Evolutionary conservation across 2,113 vertebrate genomes (phyloP).

Genomic region (Sorex araneus): DNA sequence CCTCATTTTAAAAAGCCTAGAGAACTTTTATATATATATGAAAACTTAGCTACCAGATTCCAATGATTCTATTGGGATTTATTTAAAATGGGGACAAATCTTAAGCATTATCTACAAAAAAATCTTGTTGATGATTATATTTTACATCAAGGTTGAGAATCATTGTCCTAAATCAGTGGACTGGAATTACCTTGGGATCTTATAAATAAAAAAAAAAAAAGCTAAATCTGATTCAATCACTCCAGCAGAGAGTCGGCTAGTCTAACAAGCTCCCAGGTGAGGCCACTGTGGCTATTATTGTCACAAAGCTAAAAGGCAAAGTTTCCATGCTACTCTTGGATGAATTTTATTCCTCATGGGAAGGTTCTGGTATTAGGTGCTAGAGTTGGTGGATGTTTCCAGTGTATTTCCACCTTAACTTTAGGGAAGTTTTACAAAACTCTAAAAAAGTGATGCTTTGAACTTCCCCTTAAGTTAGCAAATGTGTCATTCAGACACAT

Average conservation of each 20-base stretch:
- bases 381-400: neutral
- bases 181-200: neutral
- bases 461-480: neutral
- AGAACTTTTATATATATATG: neutral
- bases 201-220: neutral
- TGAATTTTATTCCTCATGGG: neutral
- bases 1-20: neutral
- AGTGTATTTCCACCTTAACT: neutral
- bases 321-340: neutral
- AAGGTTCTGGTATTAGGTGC: neutral
- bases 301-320: neutral
- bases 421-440: neutral
- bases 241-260: neutral
- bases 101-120: neutral
- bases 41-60: neutral
- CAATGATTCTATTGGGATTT: slow-evolving; percentile 6
- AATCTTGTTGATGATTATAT: slow-evolving; percentile 1
- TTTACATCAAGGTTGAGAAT: slow-evolving; percentile 6
- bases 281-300: neutral
- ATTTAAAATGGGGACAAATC: neutral
- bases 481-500: neutral
- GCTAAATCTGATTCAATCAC: neutral
- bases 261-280: slow-evolving; percentile 11
- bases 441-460: slow-evolving; percentile 7
- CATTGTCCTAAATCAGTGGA: neutral